Evolutionary conservation across 2,888 invertebrate species (phyloP).

Genomic region (Lissonota sp.): DNA sequence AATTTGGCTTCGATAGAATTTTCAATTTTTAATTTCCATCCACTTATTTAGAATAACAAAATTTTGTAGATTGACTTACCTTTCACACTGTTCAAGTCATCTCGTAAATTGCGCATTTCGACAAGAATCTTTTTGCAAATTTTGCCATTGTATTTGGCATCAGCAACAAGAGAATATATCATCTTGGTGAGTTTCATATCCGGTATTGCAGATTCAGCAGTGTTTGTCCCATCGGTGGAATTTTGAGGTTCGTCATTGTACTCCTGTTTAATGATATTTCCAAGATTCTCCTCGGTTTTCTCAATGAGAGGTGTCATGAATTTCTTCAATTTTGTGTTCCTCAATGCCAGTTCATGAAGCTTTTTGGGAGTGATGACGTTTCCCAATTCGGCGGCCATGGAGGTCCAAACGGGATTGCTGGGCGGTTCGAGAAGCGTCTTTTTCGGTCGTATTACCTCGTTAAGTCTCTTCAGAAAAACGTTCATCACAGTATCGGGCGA

Average conservation of each 20-base stretch:
- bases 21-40: too few species aligned
- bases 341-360: not conserved
- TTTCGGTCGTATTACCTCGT: not conserved
- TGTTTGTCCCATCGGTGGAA: too few species aligned
- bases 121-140: not conserved
- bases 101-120: not conserved
- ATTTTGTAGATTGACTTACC: not conserved
- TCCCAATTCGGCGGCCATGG: not conserved
- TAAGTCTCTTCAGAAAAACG: not conserved
- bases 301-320: too few species aligned
- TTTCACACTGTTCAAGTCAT: not conserved
- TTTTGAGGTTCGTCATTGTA: too few species aligned
- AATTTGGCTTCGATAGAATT: too few species aligned
- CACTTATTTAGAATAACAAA: too few species aligned
- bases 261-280: too few species aligned
- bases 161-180: not conserved
- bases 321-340: not conserved
- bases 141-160: not conserved
- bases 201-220: too few species aligned
- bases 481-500: not conserved
- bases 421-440: not conserved
- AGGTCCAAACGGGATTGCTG: not conserved
- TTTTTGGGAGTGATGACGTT: not conserved
- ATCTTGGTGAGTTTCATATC: not conserved
- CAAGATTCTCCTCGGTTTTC: too few species aligned